Evolutionary conservation across 2,797 vertebrate genomes (phyloP).

Genomic region (Xenopus petersii): DNA sequence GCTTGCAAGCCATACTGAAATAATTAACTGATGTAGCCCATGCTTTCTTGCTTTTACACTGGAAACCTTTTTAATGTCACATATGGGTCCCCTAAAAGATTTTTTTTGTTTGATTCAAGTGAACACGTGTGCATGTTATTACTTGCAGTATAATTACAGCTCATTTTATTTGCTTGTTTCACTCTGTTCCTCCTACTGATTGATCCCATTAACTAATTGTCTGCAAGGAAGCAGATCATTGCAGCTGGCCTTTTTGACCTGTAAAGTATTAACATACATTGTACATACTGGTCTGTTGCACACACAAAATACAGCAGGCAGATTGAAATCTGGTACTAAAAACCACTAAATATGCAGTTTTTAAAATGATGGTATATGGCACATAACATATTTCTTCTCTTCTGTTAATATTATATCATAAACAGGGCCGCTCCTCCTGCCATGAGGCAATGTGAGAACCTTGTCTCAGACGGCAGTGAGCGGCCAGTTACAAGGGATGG

Average conservation of each 20-base stretch:
- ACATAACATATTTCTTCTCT: no score
- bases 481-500: no score
- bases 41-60: no score
- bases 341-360: no score
- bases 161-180: not conserved
- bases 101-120: not conserved
- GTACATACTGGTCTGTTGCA: no score
- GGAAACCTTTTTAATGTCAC: not conserved
- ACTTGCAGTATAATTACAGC: not conserved
- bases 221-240: not conserved
- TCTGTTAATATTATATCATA: no score
- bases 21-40: not conserved
- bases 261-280: not conserved
- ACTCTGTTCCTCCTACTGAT: not conserved
- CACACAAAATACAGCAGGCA: no score
- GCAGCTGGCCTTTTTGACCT: not conserved
- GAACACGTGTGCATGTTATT: not conserved
- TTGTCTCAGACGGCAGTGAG: no score
- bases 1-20: constrained; percentile 4
- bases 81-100: constrained; percentile 9
- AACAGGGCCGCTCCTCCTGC: no score
- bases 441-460: no score
- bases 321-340: no score
- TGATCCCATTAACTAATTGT: constrained; percentile 1
- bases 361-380: no score